Percentiles rank a stretch among this genome's conserved stretches.
Evolutionary conservation across 2,888 invertebrate species (phyloP).

Genomic region (Thereva unica): DNA sequence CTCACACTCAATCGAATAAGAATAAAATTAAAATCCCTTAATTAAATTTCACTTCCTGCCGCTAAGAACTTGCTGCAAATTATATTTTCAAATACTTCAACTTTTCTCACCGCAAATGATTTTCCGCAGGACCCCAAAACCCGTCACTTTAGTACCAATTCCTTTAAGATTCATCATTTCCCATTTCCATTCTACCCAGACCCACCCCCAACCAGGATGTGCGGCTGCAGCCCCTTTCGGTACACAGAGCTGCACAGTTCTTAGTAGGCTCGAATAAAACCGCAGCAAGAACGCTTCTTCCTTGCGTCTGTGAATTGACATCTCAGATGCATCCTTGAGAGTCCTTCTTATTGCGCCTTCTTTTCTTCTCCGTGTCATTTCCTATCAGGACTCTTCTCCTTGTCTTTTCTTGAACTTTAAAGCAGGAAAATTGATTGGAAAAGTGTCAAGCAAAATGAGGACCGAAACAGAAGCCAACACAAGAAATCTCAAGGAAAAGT

Average conservation of each 20-base stretch:
- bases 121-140: too few species aligned
- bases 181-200: too few species aligned
- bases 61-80: too few species aligned
- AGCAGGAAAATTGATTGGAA: conserved; percentile 42
- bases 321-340: conserved; percentile 20
- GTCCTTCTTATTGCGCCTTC: conserved; percentile 18
- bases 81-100: too few species aligned
- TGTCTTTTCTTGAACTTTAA: conserved; percentile 38
- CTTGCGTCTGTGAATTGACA: conserved; percentile 14
- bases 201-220: too few species aligned
- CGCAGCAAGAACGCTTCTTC: conserved; percentile 3
- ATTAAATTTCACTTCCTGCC: too few species aligned
- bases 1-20: too few species aligned
- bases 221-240: neutral
- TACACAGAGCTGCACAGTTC: conserved; percentile 7
- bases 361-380: conserved; percentile 32
- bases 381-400: conserved; percentile 14
- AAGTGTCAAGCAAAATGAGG: conserved; percentile 41
- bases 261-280: conserved; percentile 24
- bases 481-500: conserved; percentile 27
- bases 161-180: too few species aligned
- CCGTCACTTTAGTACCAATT: too few species aligned
- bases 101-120: too few species aligned
- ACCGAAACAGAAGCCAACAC: conserved; percentile 37
- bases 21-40: too few species aligned